Evolutionary conservation across 37 sponge, comb jelly and placozoan genomes (phyloP).

Genomic region (Halichondria panicea): DNA sequence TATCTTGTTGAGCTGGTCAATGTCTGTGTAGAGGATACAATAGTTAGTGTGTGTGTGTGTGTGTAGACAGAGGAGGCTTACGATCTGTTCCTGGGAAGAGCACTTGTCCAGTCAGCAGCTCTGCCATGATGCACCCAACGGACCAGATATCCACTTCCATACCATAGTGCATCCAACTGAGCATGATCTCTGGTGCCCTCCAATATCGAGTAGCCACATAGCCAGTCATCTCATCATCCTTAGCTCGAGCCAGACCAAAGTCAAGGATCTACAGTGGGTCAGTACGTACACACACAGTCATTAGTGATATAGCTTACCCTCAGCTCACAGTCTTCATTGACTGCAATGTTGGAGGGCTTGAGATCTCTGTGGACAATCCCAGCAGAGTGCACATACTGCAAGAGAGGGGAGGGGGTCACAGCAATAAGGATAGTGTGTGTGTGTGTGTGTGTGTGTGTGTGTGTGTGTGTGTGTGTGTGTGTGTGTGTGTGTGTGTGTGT

Average conservation of each 20-base stretch:
- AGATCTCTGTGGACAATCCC: conserved; percentile 91
- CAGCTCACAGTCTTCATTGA: conserved; percentile 97
- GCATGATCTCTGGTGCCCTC: conserved; percentile 63
- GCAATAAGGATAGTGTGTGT: too few relatives aligned
- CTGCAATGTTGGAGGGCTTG: conserved; percentile 97
- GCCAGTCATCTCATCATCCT: conserved; percentile 50
- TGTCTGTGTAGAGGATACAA: conserved; percentile 35
- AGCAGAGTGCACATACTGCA: conserved; percentile 88
- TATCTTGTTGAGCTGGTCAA: conserved; percentile 86
- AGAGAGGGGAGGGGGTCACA: too few relatives aligned
- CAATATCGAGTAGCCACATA: conserved; percentile 56
- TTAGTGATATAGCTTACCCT: too few relatives aligned
- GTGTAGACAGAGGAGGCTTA: conserved; percentile 18
- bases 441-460: too few relatives aligned
- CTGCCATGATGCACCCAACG: conserved; percentile 62
- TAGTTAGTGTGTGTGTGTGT: neutral
- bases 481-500: too few relatives aligned
- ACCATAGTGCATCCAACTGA: conserved; percentile 62
- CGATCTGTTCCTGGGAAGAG: conserved; percentile 54
- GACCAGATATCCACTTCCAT: conserved; percentile 60
- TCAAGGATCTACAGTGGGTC: conserved; percentile 71
- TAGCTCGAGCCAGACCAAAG: conserved; percentile 49
- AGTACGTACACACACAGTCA: too few relatives aligned
- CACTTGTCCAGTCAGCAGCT: conserved; percentile 49
- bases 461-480: too few relatives aligned